These are phyloP conservation scores for Pipra filicauda DNA, from an alignment of 2,113 vertebrate species.

Conservation along the genomic window DNA sequence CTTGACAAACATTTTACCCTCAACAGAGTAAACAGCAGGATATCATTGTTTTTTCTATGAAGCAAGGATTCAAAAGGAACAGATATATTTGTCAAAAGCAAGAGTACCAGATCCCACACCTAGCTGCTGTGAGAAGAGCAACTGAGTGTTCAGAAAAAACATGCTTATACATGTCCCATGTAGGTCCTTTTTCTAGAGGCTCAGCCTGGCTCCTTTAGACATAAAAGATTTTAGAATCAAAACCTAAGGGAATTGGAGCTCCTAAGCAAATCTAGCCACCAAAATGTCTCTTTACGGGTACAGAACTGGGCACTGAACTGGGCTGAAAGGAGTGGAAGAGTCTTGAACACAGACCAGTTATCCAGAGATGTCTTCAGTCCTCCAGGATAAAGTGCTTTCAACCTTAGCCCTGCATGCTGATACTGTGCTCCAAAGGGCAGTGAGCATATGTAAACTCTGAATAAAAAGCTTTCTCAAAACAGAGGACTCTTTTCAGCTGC, in stretches of 20 bases:
- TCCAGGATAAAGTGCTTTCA: not conserved
- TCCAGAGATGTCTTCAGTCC: not conserved
- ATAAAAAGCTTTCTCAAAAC: not conserved
- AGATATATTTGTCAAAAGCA: not conserved
- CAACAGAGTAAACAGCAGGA: not conserved
- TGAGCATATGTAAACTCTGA: not conserved
- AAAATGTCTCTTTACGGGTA: not conserved
- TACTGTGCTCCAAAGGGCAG: not conserved
- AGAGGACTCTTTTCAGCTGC: not conserved
- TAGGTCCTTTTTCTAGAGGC: not conserved
- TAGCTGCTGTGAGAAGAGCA: not conserved
- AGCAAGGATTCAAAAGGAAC: not conserved
- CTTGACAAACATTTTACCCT: not conserved
- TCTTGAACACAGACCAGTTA: not conserved
- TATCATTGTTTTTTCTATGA: not conserved
- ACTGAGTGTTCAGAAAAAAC: not conserved
- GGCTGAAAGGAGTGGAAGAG: not conserved
- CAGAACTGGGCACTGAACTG: not conserved
- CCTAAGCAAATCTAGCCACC: not conserved
- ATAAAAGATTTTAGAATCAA: not conserved
- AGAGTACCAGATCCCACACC: not conserved
- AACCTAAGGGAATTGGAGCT: not conserved
- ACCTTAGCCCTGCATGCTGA: not conserved
- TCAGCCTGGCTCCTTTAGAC: not conserved
- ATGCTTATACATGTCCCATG: not conserved